Percentiles rank a stretch among this genome's conserved stretches.
Conservation (phyloP, 2,797 vertebrate species). For the Chloroceryle amazona region DNA sequence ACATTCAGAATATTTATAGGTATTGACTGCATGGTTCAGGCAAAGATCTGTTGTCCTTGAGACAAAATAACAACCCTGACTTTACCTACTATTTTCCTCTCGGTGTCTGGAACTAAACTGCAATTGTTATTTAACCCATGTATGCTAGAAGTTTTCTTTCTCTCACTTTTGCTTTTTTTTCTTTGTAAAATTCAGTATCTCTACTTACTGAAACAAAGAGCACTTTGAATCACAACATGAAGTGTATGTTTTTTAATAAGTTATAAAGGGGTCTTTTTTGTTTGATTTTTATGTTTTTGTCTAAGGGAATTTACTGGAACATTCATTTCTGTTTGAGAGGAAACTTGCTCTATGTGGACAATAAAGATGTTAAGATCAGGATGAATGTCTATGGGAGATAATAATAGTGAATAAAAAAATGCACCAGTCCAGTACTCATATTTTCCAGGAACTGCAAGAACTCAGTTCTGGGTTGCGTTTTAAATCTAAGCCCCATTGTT, state of each 20-base stretch:
- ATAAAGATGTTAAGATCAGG: slow-evolving; percentile 71
- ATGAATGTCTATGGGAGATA: slow-evolving; percentile 71
- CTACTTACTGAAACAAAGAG: slow-evolving; percentile 52
- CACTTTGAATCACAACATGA: slow-evolving; percentile 35
- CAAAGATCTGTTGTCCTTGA: slow-evolving; percentile 62
- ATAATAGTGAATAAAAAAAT: slow-evolving; percentile 70
- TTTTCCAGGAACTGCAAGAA: slow-evolving; percentile 69
- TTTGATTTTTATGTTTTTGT: slow-evolving; percentile 21
- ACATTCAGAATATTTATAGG: slow-evolving; percentile 36
- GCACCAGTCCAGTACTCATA: slow-evolving; percentile 45
- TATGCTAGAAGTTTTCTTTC: slow-evolving; percentile 6
- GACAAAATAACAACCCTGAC: slow-evolving; percentile 25
- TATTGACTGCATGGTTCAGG: slow-evolving; percentile 31
- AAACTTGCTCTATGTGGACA: slow-evolving; percentile 60
- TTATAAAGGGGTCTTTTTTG: slow-evolving; percentile 32
- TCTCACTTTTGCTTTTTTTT: neutral
- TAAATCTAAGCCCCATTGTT: slow-evolving; percentile 66
- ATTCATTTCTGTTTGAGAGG: slow-evolving; percentile 58
- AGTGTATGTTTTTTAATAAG: slow-evolving; percentile 4
- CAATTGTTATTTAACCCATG: neutral
- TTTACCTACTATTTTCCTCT: slow-evolving; percentile 46
- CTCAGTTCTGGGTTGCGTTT: slow-evolving; percentile 58
- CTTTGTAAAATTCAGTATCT: slow-evolving; percentile 23
- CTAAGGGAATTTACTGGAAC: slow-evolving; percentile 58
- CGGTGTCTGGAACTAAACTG: neutral